Base-by-base conservation (phyloP, 2,888 invertebrate species). In the Cylindroiulus punctatus region DNA sequence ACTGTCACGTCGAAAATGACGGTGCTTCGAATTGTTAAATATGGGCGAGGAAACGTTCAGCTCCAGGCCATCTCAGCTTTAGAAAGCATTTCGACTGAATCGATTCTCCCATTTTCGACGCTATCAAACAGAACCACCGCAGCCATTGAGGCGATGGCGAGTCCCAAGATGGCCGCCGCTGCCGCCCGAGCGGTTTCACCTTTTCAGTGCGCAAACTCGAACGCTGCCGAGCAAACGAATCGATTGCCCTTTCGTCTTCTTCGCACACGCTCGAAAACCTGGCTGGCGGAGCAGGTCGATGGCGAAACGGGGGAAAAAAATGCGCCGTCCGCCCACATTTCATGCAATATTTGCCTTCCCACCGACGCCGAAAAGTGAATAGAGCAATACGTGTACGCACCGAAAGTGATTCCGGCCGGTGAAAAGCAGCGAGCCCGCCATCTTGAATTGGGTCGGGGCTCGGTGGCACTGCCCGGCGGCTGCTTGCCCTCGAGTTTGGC, bases 191-290 rank as follows among this genome's bases (percentile, higher is more conserved):
- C 2, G 47, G 57, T 14, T 57, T 57, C 57, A 57, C 57, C 57
- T 22, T 57, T 22, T n/a, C 57, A 19, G n/a, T 22, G 57, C 57
- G 57, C 57, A 57, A 57, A 57, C 57, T 57, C 57, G 22, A 57
- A 57, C 8, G 7, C 22, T 22, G 14, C 22, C 19, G 8, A 14
- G 2, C 12, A 57, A 57, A 57, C n/a, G 57, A 57, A 57, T 57
- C 57, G 57, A 57, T 57, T 57, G 57, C 57, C 57, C 57, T 57
- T 57, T 57, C 57, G 57, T 57, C n/a, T 57, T 57, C 57, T 57
- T 57, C 57, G 19, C 57, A 57, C 14, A 57, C 19, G 22, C n/a
- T 1, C 2, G 57, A 57, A 57, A 57, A 57, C 57, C 57, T 57
- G 19, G n/a, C 19, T 19, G n/a, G 8, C 19, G 22, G n/a, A n/a